Evolutionary conservation across 2,113 vertebrate species (phyloP), one percentile per base, ranked within the genome.

Genomic region (Anser brachyrhynchus): DNA sequence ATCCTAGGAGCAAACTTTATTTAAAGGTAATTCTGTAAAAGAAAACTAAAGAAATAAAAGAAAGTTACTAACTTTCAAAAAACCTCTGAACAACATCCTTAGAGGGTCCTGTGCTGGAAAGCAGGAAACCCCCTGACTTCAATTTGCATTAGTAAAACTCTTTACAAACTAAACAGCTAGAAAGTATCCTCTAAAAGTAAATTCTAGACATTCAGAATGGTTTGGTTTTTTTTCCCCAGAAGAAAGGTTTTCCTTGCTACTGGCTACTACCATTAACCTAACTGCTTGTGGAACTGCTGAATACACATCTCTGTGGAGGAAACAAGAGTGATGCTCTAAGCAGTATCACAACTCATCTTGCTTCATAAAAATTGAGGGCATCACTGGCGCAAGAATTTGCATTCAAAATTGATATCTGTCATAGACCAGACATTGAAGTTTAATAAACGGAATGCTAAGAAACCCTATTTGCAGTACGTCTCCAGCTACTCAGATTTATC

Each of bases 241-340:
- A 51, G 23, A 35, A 57, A 39, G 10, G 3, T 76, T 25, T 12
- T 64, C 58, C 54, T 69, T 70, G 44, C 44, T 84, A 10, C 76
- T 57, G 29, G 29, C 69, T 35, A 25, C 18, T 51, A 16, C 61
- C 44, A 31, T 4, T 39, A 13, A 41, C 49, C 66, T 89, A 69
- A 22, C 13, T 16, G 28, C 0, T 1, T 11, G 33, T 43, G 58
- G 21, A 49, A 28, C 1, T 49, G 35, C 39, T 39, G 64, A 59
- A 51, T 3, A 22, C 19, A 14, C 2, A 33, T n/a, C 18, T 4
- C 57, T 15, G 65, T 0, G 37, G 11, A 69, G 19, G 69, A 41
- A 80, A 76, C 7, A 29, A 55, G 54, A 43, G 70, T 46, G 2
- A 70, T 17, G 39, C 23, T 49, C n/a, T 59, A 33, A 74, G 41